Conservation (phyloP, 53 echinoderm and acorn worm species). For the Henricia sp. region DNA sequence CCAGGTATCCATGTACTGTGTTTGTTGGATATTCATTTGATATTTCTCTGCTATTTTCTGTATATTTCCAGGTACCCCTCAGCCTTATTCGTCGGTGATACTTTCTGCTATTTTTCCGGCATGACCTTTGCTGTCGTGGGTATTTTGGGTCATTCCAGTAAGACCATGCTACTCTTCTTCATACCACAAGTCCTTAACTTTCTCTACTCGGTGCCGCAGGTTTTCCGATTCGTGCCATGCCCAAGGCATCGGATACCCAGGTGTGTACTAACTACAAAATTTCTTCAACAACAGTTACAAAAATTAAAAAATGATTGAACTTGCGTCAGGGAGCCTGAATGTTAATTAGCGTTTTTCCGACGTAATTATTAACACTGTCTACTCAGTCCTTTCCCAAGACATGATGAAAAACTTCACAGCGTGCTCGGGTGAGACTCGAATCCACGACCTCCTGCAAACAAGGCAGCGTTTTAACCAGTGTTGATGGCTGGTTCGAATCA, state of each 20-base stretch:
- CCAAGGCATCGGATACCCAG: conserved; percentile 93
- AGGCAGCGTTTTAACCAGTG: no score
- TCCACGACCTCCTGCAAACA: no score
- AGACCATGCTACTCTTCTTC: conserved; percentile 97
- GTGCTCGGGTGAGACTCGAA: no score
- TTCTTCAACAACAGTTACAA: no score
- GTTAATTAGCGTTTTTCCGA: no score
- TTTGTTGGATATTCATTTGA: conserved; percentile 98
- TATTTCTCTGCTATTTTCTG: conserved; percentile 90
- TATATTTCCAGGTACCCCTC: conserved; percentile 87
- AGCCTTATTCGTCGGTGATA: conserved; percentile 92
- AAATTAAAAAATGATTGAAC: no score
- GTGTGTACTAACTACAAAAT: conserved; percentile 54
- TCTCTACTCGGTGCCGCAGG: conserved; percentile 89
- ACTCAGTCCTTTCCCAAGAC: no score
- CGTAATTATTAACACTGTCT: no score
- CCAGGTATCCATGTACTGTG: conserved; percentile 90
- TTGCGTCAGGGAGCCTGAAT: no score
- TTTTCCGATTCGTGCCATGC: conserved; percentile 94
- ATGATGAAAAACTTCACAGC: no score
- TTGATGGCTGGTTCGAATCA: no score
- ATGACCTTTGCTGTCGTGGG: conserved; percentile 99
- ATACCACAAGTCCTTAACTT: conserved; percentile 98
- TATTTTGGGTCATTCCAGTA: conserved; percentile 97
- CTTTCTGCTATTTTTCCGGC: conserved; percentile 98